These are phyloP conservation scores for Oreonectes daqikongensis DNA, from an alignment of 2,797 vertebrate species.

Conservation along the genomic window DNA sequence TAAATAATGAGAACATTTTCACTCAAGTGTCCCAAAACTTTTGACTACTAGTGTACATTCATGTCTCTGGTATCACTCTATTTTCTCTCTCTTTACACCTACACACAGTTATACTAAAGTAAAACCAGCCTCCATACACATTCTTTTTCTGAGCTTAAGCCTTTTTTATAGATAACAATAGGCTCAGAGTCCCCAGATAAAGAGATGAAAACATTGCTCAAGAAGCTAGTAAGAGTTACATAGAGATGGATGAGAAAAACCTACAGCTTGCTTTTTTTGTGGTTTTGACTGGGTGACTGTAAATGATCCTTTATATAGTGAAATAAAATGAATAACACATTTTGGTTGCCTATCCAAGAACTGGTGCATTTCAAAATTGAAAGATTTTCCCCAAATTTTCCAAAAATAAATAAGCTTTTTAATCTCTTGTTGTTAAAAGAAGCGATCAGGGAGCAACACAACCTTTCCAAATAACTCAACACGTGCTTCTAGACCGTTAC, in stretches of 20 bases:
- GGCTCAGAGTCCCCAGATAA: background rate
- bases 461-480: background rate
- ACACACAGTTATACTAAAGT: background rate
- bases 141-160: background rate
- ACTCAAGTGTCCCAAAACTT: too few relatives aligned
- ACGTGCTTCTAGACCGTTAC: background rate
- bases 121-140: too few relatives aligned
- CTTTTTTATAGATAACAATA: background rate
- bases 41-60: too few relatives aligned
- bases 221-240: background rate
- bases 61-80: too few relatives aligned
- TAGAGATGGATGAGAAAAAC: background rate
- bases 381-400: too few relatives aligned
- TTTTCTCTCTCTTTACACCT: too few relatives aligned
- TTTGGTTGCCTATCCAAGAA: background rate
- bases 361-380: background rate
- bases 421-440: too few relatives aligned
- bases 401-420: too few relatives aligned
- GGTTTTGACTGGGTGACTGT: too few relatives aligned
- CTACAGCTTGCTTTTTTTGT: background rate
- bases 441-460: too few relatives aligned
- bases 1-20: too few relatives aligned
- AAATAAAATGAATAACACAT: background rate
- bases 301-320: background rate
- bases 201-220: background rate